Evolutionary conservation across 2,113 vertebrate genomes (phyloP), one percentile per base, ranked within the genome.

Genomic region (Alethe castanea): DNA sequence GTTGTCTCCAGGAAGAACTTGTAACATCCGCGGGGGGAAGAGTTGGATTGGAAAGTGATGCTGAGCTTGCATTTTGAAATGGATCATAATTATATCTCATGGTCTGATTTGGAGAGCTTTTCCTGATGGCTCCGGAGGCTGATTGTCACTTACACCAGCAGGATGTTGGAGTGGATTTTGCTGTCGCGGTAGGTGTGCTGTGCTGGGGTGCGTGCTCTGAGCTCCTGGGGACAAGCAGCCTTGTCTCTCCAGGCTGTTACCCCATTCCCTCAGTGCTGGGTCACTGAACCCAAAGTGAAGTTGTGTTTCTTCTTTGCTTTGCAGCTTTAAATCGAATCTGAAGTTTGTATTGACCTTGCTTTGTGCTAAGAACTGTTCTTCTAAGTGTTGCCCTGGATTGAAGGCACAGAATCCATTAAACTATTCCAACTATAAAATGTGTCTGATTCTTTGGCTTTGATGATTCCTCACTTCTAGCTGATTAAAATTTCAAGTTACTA

Each of bases 1-100:
- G 59, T 92, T 66, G 52, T 86, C 94, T 93, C 90, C 65, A 92
- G 94, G 95, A 94, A 92, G 95, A 96, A 70, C 53, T 66, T 69
- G 44, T 70, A 59, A 47, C 70, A 79, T 92, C 57, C 18, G 83
- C 1, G 0, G 48, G 72, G 73, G 90, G 62, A 92, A 89, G 88
- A 91, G 88, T 54, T 88, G 50, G 93, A 72, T 74, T 59, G 79
- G 82, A 78, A 92, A 89, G 86, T 20, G 56, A 13, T 95, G 92
- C 97, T 95, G 90, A 96, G 88, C 42, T 91, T 84, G 70, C 93
- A 35, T 92, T 95, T 95, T 95, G 83, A 94, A 92, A 61, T 69
- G 86, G 36, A 19, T 97, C 86, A 79, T 89, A 95, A 88, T 84
- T 93, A 88, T 73, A 92, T 95, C 94, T 84, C 80, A 9, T 7